These are phyloP conservation scores for Antrozous pallidus DNA, from an alignment of 2,797 vertebrate genomes.

Conservation along the genomic window DNA sequence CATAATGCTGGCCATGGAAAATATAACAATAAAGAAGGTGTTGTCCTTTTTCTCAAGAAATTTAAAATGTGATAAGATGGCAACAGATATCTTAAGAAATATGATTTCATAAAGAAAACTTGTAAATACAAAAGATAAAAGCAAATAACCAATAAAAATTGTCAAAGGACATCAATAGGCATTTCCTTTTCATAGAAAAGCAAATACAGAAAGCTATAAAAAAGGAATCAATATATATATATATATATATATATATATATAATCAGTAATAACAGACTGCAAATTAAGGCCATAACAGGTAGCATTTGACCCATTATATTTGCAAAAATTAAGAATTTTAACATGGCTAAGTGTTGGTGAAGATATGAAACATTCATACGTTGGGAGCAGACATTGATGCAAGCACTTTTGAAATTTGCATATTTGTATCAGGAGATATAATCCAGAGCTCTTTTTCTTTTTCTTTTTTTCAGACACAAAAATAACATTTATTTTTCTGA, in stretches of 20 bases:
- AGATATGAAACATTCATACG: not conserved
- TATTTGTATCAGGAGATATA: not conserved
- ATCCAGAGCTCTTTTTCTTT: not conserved
- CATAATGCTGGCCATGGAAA: not conserved
- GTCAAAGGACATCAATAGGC: not conserved
- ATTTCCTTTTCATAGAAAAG: not conserved
- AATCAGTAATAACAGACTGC: not conserved
- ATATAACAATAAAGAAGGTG: not conserved
- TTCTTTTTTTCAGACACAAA: too few relatives aligned
- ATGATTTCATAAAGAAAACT: not conserved
- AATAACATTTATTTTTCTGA: too few relatives aligned
- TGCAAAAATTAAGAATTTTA: conserved; percentile 7
- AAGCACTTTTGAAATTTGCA: not conserved
- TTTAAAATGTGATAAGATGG: not conserved
- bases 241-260: not conserved
- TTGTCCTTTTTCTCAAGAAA: not conserved
- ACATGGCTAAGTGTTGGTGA: not conserved
- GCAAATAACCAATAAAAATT: not conserved
- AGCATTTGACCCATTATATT: not conserved
- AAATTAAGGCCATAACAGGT: not conserved
- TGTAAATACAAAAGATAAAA: not conserved
- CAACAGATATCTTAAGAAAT: not conserved
- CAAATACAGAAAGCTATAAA: not conserved
- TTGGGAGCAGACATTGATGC: not conserved
- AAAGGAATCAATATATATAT: not conserved